Base-by-base conservation (phyloP, 2,888 invertebrate genomes). In the Eristalis arbustorum region DNA sequence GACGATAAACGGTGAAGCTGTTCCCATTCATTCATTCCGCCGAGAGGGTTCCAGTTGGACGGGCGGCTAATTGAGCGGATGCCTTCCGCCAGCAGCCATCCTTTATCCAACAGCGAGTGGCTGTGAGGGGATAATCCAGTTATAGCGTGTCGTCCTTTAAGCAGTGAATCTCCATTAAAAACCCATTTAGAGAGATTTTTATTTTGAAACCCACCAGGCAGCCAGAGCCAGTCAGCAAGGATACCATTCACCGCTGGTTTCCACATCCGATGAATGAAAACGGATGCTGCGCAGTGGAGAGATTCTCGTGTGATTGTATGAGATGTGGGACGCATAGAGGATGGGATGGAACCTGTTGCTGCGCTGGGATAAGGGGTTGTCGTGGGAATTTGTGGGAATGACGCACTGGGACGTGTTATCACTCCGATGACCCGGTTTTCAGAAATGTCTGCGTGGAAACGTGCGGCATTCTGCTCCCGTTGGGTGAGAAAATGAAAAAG, bases 121-220 rank as follows among this genome's bases (percentile, higher is more conserved):
- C 49, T 40, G 73, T 25, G 57, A 64, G 59, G 69, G 84, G 87
- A 87, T 87, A 87, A 87, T 87, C 87, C 83, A 64, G 78, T 82
- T 79, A 59, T 69, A 14, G 57, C 11, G 13, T n/a, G 67, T 75
- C 67, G 79, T 56, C 59, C 63, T 67, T 81, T 59, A 78, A 87
- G 72, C 75, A 18, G 66, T 31, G 42, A 67, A 64, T 69, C 76
- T 64, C 71, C 59, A 87, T 87, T 83, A 87, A 87, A 87, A 87
- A 79, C 49, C 83, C 64, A 87, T 87, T 87, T 87, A 82, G 87
- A 83, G 88, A 88, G 88, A 88, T 88, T 84, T 88, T 88, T 88
- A 76, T 88, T 88, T 84, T 84, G 79, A 79, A 84, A 76, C 73
- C n/a, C 10, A 88, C 88, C 88, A 79, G 84, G 88, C 34, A 13